Evolutionary conservation across 2,797 vertebrate genomes (phyloP).

Genomic region (Lophotriccus pileatus): DNA sequence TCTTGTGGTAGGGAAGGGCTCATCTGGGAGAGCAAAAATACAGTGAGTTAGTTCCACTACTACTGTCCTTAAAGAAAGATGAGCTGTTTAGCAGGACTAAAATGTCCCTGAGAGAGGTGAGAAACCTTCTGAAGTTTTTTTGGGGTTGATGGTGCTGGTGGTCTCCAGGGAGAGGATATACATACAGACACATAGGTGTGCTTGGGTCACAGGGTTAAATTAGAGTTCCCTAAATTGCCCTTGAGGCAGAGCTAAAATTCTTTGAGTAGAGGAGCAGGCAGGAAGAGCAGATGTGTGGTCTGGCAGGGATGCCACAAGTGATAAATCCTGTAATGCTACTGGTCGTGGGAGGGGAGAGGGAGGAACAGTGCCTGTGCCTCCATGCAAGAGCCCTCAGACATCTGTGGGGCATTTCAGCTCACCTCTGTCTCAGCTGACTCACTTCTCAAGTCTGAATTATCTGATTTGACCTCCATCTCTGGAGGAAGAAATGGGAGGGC

Average conservation of each 20-base stretch:
- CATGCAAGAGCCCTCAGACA: background rate
- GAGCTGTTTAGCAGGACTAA: background rate
- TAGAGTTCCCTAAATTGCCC: background rate
- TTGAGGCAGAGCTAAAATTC: background rate
- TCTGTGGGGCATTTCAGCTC: background rate
- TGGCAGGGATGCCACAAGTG: background rate
- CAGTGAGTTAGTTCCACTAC: background rate
- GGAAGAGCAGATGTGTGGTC: background rate
- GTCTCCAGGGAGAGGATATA: background rate
- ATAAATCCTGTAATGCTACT: background rate
- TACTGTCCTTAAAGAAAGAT: background rate
- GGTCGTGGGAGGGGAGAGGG: background rate
- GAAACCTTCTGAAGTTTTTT: background rate
- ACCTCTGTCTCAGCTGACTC: background rate
- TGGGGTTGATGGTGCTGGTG: background rate
- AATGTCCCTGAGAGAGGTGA: background rate
- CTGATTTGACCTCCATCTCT: background rate
- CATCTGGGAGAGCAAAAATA: background rate
- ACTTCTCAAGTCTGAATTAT: background rate
- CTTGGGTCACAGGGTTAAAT: background rate
- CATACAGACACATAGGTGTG: background rate
- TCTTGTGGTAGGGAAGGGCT: background rate
- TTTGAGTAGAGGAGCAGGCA: background rate
- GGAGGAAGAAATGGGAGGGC: background rate
- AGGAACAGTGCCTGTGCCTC: fast-evolving